phyloP scores from a whole-genome alignment of 2,113 vertebrate species.

The Mugil cephalus region DNA sequence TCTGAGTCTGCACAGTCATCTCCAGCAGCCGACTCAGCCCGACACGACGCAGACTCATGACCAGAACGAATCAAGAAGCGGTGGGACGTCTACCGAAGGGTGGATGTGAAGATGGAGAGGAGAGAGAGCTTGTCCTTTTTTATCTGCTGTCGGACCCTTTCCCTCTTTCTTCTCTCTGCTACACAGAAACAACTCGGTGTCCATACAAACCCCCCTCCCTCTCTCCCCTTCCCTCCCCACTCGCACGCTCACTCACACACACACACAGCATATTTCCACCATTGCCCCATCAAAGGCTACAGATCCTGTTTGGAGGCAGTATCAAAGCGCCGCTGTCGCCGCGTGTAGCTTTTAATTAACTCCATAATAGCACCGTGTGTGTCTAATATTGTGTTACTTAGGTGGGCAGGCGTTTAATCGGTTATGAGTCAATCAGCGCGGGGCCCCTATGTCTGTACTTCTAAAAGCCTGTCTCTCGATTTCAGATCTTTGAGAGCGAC shows the following conservation, averaged over 20 bases:
- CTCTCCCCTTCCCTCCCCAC: constrained; percentile 16
- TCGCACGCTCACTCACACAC: too few species aligned
- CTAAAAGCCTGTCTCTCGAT: constrained; percentile 49
- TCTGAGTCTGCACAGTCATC: constrained; percentile 45
- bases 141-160: constrained; percentile 28
- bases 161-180: constrained; percentile 51
- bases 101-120: constrained; percentile 1
- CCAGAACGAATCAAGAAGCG: constrained; percentile 14
- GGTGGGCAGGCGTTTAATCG: constrained; percentile 47
- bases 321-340: constrained; percentile 68
- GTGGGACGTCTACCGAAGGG: constrained; percentile 18
- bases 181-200: constrained; percentile 40
- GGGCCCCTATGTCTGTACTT: constrained; percentile 52
- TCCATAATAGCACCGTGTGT: constrained; percentile 57
- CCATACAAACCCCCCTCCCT: constrained; percentile 12
- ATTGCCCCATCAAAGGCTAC: constrained; percentile 65
- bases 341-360: constrained; percentile 77
- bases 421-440: constrained; percentile 55
- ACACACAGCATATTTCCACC: constrained; percentile 53
- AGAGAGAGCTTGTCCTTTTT: constrained; percentile 5
- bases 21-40: constrained; percentile 31
- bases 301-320: constrained; percentile 50
- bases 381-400: constrained; percentile 60
- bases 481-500: constrained; percentile 90
- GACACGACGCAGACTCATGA: too few species aligned